phyloP scores from a whole-genome alignment of 2,888 invertebrate genomes.

The Drosophila paucipuncta region DNA sequence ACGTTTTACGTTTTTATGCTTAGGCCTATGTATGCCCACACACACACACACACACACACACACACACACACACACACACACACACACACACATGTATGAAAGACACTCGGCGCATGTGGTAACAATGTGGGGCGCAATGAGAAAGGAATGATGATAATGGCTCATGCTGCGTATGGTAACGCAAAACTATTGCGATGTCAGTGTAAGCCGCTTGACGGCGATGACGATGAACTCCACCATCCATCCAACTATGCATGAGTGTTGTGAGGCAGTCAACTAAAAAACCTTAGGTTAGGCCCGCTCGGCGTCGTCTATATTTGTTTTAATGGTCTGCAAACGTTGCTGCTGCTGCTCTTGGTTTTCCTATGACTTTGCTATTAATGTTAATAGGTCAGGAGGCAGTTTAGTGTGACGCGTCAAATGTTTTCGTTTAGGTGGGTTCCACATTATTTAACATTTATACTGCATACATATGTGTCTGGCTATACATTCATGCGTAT shows the following conservation, averaged over 20 bases:
- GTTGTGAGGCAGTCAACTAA: conserved; percentile 48
- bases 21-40: conserved; percentile 23
- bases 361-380: conserved; percentile 42
- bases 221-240: conserved; percentile 16
- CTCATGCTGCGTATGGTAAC: conserved; percentile 51
- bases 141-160: conserved; percentile 6
- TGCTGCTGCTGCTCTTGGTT: not conserved
- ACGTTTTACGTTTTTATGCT: conserved; percentile 62
- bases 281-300: conserved; percentile 75
- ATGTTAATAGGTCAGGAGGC: conserved; percentile 76
- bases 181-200: conserved; percentile 73
- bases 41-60: conserved; percentile 3
- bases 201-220: conserved; percentile 40
- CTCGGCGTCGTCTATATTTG: conserved; percentile 51
- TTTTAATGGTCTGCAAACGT: conserved; percentile 20
- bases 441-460: conserved; percentile 24
- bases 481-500: conserved; percentile 5
- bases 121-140: conserved; percentile 25
- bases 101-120: conserved; percentile 24
- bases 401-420: conserved; percentile 63
- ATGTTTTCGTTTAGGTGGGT: conserved; percentile 21
- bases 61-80: not conserved
- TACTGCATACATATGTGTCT: conserved; percentile 17
- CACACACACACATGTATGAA: not conserved
- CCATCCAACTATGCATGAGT: conserved; percentile 20